Evolutionary conservation across 2,888 invertebrate species (phyloP).

Genomic region (Heliothis peltigera): DNA sequence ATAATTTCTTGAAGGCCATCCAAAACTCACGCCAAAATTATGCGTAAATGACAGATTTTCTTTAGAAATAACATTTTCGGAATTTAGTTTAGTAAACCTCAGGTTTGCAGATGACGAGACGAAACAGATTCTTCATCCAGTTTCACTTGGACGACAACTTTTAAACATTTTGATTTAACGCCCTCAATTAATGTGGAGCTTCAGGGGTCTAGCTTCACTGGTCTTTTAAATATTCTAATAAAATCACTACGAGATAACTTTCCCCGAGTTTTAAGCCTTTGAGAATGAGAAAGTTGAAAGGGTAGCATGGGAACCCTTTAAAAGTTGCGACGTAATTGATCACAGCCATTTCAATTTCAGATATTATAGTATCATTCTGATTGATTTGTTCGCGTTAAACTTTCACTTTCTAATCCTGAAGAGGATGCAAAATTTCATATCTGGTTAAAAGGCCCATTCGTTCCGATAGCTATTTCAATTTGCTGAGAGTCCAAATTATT

Average conservation of each 20-base stretch:
- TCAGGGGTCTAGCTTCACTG: constrained; percentile 49
- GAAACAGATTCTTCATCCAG: constrained; percentile 48
- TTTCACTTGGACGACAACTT: constrained; percentile 48
- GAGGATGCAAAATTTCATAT: constrained; percentile 39
- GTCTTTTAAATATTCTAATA: constrained; percentile 66
- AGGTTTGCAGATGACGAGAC: constrained; percentile 54
- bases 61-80: constrained; percentile 41
- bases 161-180: constrained; percentile 37
- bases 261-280: constrained; percentile 61
- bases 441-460: constrained; percentile 18
- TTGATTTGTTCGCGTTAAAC: constrained; percentile 59
- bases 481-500: constrained; percentile 6
- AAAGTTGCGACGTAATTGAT: constrained; percentile 65
- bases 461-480: constrained; percentile 20
- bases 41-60: constrained; percentile 42
- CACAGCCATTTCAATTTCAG: constrained; percentile 63
- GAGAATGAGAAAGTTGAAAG: constrained; percentile 63
- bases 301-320: constrained; percentile 55
- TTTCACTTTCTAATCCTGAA: constrained; percentile 39
- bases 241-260: constrained; percentile 65
- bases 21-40: constrained; percentile 45
- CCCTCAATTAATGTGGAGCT: constrained; percentile 31
- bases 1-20: constrained; percentile 27
- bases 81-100: constrained; percentile 59
- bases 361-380: constrained; percentile 62